These are phyloP conservation scores for Anolis sagrei DNA, from an alignment of 2,113 vertebrate species.

Conservation along the genomic window DNA sequence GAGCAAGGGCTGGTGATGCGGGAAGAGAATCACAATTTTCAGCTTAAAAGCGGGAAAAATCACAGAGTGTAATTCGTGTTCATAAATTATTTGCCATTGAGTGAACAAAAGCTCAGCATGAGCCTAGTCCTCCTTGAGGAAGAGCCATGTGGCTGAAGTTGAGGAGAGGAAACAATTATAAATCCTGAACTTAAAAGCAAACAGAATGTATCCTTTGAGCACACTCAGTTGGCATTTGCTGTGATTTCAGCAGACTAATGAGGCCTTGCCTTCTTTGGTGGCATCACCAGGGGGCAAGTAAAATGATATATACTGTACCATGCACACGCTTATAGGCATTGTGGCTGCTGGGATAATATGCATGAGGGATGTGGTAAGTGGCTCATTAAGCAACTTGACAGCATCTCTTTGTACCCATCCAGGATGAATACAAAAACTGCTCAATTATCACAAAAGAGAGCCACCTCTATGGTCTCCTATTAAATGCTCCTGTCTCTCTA, in stretches of 20 bases:
- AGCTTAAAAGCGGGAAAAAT: constrained; percentile 10
- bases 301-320: constrained; percentile 11
- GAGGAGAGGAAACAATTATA: constrained; percentile 37
- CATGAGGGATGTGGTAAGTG: constrained; percentile 30
- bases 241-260: constrained; percentile 72
- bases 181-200: constrained; percentile 38
- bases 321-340: not conserved
- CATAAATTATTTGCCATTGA: constrained; percentile 15
- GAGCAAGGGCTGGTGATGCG: not conserved
- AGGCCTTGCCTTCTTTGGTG: constrained; percentile 48
- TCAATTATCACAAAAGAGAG: constrained; percentile 29
- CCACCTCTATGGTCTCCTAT: constrained; percentile 22
- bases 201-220: constrained; percentile 53
- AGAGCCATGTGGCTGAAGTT: not conserved
- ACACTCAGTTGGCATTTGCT: constrained; percentile 6
- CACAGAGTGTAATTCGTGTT: not conserved
- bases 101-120: constrained; percentile 16
- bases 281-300: constrained; percentile 29
- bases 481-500: not conserved
- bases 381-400: constrained; percentile 44
- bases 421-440: constrained; percentile 30
- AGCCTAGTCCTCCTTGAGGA: constrained; percentile 32
- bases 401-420: constrained; percentile 19
- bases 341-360: constrained; percentile 40
- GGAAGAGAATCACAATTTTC: constrained; percentile 22